Conservation (phyloP, 1,140 invertebrate species). For the Idris sp. region DNA sequence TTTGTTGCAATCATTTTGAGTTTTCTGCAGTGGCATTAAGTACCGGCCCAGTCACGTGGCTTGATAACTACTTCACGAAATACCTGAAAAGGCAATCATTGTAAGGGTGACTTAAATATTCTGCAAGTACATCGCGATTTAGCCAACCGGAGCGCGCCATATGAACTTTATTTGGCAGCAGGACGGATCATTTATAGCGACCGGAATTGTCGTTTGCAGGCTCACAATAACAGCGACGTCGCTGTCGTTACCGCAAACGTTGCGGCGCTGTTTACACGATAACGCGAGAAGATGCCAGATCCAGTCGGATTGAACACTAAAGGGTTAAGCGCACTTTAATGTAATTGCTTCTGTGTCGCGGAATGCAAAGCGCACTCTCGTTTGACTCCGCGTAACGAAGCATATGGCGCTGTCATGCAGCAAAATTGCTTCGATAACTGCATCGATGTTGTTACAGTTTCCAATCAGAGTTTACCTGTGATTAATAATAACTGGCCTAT, state of each 20-base stretch:
- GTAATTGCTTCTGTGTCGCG: constrained; percentile 60
- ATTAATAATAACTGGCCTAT: constrained; percentile 46
- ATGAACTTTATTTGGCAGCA: constrained; percentile 62
- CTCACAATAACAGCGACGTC: constrained; percentile 52
- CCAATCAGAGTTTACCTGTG: constrained; percentile 48
- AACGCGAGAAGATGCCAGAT: constrained; percentile 61
- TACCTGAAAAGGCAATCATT: constrained; percentile 52
- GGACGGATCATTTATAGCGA: constrained; percentile 64
- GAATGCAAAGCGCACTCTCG: constrained; percentile 55
- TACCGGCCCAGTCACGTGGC: constrained; percentile 47
- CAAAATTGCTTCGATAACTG: constrained; percentile 58
- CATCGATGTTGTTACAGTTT: constrained; percentile 49
- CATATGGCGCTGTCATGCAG: constrained; percentile 56
- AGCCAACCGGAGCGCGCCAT: constrained; percentile 54
- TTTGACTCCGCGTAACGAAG: constrained; percentile 56
- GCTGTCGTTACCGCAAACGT: constrained; percentile 57
- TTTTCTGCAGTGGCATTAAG: constrained; percentile 47
- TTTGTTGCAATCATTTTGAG: constrained; percentile 47
- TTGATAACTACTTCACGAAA: constrained; percentile 63
- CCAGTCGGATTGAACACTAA: constrained; percentile 56
- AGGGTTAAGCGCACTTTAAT: constrained; percentile 62
- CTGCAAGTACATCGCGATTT: constrained; percentile 50
- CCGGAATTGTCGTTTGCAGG: constrained; percentile 62
- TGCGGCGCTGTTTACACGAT: constrained; percentile 56
- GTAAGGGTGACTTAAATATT: constrained; percentile 61